A percentile compares a stretch with the other conserved stretches of the same genome.
These are phyloP conservation scores for Spea bombifrons DNA, from an alignment of 2,113 vertebrate species.

Conservation along the genomic window DNA sequence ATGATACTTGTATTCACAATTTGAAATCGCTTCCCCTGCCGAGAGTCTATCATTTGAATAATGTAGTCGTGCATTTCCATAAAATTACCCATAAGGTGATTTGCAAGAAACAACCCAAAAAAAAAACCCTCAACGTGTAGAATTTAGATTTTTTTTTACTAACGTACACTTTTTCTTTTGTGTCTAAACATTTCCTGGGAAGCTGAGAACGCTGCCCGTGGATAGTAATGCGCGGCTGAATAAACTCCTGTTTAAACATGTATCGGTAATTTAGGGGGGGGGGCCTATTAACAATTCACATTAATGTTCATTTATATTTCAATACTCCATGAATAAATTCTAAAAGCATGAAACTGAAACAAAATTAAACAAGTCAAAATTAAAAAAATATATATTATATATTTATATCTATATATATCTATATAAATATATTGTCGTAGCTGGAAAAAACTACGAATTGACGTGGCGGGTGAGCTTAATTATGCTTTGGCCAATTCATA, in stretches of 20 bases:
- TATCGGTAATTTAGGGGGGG: neutral
- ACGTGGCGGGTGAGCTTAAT: too few species aligned
- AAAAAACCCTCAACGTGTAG: neutral
- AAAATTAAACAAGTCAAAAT: too few species aligned
- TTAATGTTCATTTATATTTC: too few species aligned
- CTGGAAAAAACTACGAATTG: too few species aligned
- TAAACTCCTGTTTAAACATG: conserved; percentile 32
- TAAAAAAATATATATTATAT: too few species aligned
- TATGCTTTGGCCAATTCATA: too few species aligned
- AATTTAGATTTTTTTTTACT: conserved; percentile 19
- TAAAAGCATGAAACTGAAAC: too few species aligned
- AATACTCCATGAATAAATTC: too few species aligned
- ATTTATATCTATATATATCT: too few species aligned
- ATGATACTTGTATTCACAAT: conserved; percentile 21
- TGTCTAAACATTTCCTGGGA: conserved; percentile 27
- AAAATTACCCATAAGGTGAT: conserved; percentile 36
- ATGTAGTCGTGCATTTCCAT: conserved; percentile 33
- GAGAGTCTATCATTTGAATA: conserved; percentile 34
- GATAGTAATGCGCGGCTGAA: neutral
- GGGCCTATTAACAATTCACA: too few species aligned
- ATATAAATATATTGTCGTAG: too few species aligned
- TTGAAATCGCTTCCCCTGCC: conserved; percentile 26
- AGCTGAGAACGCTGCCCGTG: neutral
- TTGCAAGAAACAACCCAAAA: conserved; percentile 1
- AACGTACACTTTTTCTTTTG: conserved; percentile 9